Base-by-base conservation (phyloP, 1,140 invertebrate genomes). In the Augochlora pura region DNA sequence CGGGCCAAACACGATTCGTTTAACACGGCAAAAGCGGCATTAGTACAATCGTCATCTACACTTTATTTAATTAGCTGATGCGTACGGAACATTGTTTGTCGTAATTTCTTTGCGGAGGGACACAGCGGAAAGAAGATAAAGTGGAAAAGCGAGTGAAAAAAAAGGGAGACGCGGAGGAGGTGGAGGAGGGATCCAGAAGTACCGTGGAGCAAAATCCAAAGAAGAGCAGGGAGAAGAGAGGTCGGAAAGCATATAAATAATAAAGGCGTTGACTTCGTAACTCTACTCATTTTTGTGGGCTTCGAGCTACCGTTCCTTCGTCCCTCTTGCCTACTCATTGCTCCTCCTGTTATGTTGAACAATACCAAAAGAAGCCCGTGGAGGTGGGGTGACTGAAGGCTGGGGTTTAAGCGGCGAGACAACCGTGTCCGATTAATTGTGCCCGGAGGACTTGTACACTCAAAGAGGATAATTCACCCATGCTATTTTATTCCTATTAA, bases 351-450 rank as follows among this genome's bases (percentile, higher is more conserved):
- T 77, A 78, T 81, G 80, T 72, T 60, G 63, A 74, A 79, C 71
- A 79, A 79, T 79, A 79, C 77, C 73, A 63, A 74, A 72, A 79
- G 77, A 74, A 74, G 62, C 73, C 62, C 38, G 71, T 21, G 23
- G 77, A 60, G 12, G 57, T 25, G 21, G 57, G 49, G 23, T 1
- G 68, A 27, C 75, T 25, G 68, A 65, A 73, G 62, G 52, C 60
- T 7, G 46, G 54, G 52, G 59, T 66, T 73, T 78, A 60, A 79
- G 66, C 70, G 81, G 65, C 64, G 83, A 80, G 83, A 74, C 72
- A 77, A 84, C 77, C 83, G 86, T 83, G 82, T 79, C 79, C 74
- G 83, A 89, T 87, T 90, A 90, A 90, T 89, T 89, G 88, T 81
- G 74, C 89, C 88, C 87, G 52, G 71, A 86, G 88, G 87, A 83